Evolutionary conservation across 2,797 vertebrate species (phyloP).

Genomic region (Spondyliosoma cantharus): DNA sequence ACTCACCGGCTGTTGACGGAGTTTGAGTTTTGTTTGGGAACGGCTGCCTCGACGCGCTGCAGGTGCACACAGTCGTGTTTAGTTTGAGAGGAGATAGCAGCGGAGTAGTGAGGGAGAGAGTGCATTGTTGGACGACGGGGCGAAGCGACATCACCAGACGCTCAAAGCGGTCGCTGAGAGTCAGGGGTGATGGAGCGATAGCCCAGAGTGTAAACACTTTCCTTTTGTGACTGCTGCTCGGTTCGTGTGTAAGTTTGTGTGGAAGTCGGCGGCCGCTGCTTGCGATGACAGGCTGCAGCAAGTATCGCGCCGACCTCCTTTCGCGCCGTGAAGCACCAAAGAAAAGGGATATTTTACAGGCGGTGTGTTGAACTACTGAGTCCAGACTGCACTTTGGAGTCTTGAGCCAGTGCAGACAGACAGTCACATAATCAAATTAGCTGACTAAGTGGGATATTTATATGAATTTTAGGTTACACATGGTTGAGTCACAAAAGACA

Average conservation of each 20-base stretch:
- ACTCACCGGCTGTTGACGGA: conserved; percentile 60
- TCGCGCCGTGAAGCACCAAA: background rate
- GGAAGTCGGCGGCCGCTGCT: background rate
- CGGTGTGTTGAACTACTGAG: background rate
- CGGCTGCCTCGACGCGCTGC: conserved; percentile 53
- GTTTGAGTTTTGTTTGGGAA: conserved; percentile 69
- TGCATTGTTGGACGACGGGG: conserved; percentile 13
- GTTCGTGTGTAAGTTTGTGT: conserved; percentile 13
- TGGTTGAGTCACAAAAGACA: conserved; percentile 20
- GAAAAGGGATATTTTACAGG: background rate
- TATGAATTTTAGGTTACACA: background rate
- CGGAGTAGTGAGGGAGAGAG: conserved; percentile 36
- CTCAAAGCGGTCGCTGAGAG: conserved; percentile 5
- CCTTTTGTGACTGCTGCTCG: conserved; percentile 19
- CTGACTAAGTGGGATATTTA: conserved; percentile 40
- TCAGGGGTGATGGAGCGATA: conserved; percentile 23
- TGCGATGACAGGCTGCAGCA: conserved; percentile 2
- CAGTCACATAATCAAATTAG: conserved; percentile 30
- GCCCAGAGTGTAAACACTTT: conserved; percentile 25
- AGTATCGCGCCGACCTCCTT: background rate
- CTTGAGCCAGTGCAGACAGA: conserved; percentile 3
- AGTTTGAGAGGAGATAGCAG: conserved; percentile 59
- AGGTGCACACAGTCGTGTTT: conserved; percentile 79
- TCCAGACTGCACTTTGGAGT: background rate
- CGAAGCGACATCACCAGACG: conserved; percentile 41